These are phyloP conservation scores for Paramormyrops hopkinsi DNA, from an alignment of 2,797 vertebrate genomes.

Conservation along the genomic window DNA sequence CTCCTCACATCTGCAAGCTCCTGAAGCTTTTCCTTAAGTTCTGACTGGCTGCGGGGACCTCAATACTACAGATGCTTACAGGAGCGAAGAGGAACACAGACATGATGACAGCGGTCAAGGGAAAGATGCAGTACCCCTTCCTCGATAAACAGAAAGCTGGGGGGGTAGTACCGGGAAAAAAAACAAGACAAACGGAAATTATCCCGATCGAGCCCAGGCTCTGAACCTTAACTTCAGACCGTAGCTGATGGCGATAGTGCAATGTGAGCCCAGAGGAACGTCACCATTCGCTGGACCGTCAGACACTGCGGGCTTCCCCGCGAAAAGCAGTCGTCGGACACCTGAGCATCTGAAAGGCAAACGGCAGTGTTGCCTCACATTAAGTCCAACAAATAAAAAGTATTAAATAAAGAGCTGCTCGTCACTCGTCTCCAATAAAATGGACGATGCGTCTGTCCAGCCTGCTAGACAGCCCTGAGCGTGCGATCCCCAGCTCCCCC, in stretches of 20 bases:
- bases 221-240: neutral
- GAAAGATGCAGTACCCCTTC: constrained; percentile 62
- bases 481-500: neutral
- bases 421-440: constrained; percentile 30
- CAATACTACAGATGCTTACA: constrained; percentile 34
- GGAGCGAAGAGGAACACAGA: constrained; percentile 36
- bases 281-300: constrained; percentile 49
- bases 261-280: constrained; percentile 32
- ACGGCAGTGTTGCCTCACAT: constrained; percentile 33
- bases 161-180: constrained; percentile 22
- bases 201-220: neutral
- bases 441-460: constrained; percentile 50
- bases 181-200: neutral
- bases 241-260: constrained; percentile 21
- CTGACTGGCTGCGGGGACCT: constrained; percentile 39
- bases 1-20: neutral
- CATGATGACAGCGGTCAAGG: constrained; percentile 25
- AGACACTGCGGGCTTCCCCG: constrained; percentile 26
- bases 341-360: constrained; percentile 53
- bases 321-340: constrained; percentile 43
- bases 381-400: constrained; percentile 37
- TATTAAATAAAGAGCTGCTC: constrained; percentile 30
- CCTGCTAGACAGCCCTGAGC: constrained; percentile 61
- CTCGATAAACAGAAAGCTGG: neutral
- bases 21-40: neutral